phyloP scores from a whole-genome alignment of 2,888 invertebrate species.

The Magallana nippona region DNA sequence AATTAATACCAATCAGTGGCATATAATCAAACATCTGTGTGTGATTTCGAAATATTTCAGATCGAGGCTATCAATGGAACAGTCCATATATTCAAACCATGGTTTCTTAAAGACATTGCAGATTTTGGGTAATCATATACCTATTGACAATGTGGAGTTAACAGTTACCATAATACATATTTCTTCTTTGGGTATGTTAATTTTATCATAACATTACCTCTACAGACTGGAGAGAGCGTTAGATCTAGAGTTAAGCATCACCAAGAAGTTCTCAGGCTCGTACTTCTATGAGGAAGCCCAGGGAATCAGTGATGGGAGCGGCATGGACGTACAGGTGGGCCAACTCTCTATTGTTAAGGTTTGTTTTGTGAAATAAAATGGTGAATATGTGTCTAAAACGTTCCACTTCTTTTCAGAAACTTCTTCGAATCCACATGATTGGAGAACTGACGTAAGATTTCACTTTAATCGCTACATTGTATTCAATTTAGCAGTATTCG shows the following conservation, averaged over 20 bases:
- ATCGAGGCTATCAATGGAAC: constrained; percentile 61
- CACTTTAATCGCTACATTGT: too few relatives aligned
- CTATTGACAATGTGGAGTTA: too few relatives aligned
- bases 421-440: constrained; percentile 67
- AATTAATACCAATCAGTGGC: too few relatives aligned
- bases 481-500: too few relatives aligned
- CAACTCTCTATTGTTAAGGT: neutral
- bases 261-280: constrained; percentile 55
- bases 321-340: constrained; percentile 60
- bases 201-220: neutral
- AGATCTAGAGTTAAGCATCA: constrained; percentile 60
- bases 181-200: neutral
- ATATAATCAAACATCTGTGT: too few relatives aligned
- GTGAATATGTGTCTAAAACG: too few relatives aligned
- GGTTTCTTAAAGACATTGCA: constrained; percentile 67
- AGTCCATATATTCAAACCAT: constrained; percentile 57
- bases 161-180: too few relatives aligned
- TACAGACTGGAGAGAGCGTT: constrained; percentile 62
- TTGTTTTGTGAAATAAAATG: too few relatives aligned
- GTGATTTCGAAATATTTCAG: constrained; percentile 43
- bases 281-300: constrained; percentile 64
- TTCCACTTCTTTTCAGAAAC: constrained; percentile 59
- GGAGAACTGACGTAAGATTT: constrained; percentile 71
- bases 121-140: constrained; percentile 68
- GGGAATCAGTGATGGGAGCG: constrained; percentile 65